Percentiles rank a stretch among this genome's conserved stretches.
These are phyloP conservation scores for Petrolisthes manimaculis DNA, from an alignment of 2,888 invertebrate genomes.

Conservation along the genomic window DNA sequence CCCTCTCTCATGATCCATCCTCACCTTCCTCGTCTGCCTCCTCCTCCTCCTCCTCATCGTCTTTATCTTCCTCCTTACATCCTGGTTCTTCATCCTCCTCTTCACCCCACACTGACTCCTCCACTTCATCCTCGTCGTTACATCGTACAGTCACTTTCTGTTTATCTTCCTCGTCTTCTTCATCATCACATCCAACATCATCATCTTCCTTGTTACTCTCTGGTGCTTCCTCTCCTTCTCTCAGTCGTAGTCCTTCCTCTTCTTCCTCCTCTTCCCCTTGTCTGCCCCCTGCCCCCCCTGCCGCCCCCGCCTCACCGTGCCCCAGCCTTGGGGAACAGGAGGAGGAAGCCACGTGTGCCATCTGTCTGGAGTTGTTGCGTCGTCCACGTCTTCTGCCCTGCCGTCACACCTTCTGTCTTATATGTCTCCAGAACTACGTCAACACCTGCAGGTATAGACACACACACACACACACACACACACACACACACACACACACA, in stretches of 20 bases:
- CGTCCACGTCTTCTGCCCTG: conserved; percentile 73
- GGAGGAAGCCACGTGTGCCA: conserved; percentile 59
- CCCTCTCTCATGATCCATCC: neutral
- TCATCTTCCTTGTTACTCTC: conserved; percentile 24
- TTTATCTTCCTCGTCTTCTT: neutral
- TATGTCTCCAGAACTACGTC: conserved; percentile 73
- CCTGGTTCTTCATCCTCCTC: neutral
- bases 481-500: neutral
- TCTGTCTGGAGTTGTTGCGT: conserved; percentile 59
- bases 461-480: conserved; percentile 9
- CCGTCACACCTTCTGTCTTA: conserved; percentile 78
- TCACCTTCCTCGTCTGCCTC: neutral
- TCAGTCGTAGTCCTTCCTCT: neutral
- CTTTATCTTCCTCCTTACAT: neutral
- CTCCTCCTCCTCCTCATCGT: neutral
- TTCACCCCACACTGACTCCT: neutral
- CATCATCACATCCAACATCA: conserved; percentile 5
- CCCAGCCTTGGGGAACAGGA: conserved; percentile 21
- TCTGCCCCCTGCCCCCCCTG: conserved; percentile 6
- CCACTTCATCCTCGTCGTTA: neutral
- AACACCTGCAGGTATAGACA: conserved; percentile 69
- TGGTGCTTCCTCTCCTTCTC: neutral
- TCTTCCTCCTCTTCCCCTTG: neutral
- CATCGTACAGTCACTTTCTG: neutral
- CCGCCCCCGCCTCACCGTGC: conserved; percentile 5